Base-by-base conservation (phyloP, 2,888 invertebrate species). In the Eutolmus rufibarbis region DNA sequence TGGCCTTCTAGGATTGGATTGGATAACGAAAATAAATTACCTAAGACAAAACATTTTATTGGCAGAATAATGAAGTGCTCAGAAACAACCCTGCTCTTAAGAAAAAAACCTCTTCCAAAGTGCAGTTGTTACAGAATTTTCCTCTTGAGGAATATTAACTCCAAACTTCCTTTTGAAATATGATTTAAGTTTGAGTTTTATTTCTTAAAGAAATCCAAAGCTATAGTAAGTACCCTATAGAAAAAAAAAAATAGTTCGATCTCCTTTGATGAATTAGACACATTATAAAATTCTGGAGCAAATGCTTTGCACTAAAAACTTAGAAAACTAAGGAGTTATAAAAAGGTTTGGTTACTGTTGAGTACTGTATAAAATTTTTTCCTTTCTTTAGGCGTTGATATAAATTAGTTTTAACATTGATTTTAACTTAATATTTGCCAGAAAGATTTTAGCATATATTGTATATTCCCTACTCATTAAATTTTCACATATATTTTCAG, bases 401-500 rank as follows among this genome's bases (percentile, higher is more conserved):
- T 46, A 46, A 16, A 16, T 46, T 16, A 14, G 12, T 7, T 34
- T 34, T 34, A 46, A 16, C 2, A 46, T 46, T 46, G 14, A 1
- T 16, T 46, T 46, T 16, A 46, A 14, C 3, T 14, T 43, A 14
- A 43, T 8, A 43, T 12, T 43, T 14, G 0, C 12, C 12, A 12
- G 12, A 8, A 9, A 43, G 12, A 43, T 12, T 0, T 14, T 14
- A 9, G 9, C 14, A 43, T 1, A 43, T 43, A n/a, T n/a, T n/a
- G n/a, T n/a, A 3, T 43, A 3, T 43, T 43, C 3, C 14, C 14
- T 51, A 51, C 12, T 76, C 31, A 16, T 76, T 37, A 28, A 76
- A 37, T 37, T 76, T 1, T 14, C 37, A 9, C 2, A 16, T 74
- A 34, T 74, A 28, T 74, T 74, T 76, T 5, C 74, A 94, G 97